Evolutionary conservation across 2,888 invertebrate genomes (phyloP).

Genomic region (Agriopis leucophaearia): DNA sequence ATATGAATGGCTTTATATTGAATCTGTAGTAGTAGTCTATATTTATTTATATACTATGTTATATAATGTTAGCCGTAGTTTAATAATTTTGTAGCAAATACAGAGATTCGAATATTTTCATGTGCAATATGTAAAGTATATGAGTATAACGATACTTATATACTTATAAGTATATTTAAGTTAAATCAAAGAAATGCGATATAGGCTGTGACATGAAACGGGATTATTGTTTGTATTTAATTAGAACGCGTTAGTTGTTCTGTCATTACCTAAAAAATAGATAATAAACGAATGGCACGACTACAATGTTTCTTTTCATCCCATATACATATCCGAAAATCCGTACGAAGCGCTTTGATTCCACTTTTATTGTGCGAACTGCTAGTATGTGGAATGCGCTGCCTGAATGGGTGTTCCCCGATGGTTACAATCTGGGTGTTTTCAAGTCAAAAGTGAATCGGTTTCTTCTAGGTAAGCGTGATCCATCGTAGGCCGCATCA

Average conservation of each 20-base stretch:
- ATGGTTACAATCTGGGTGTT: too few relatives aligned
- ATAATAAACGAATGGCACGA: slow-evolving; percentile 24
- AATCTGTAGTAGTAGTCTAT: too few relatives aligned
- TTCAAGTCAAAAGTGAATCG: too few relatives aligned
- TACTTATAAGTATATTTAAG: not conserved
- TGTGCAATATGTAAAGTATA: slow-evolving; percentile 2
- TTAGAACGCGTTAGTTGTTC: not conserved
- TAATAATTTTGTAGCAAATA: not conserved
- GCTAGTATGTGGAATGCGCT: too few relatives aligned
- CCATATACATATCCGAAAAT: not conserved
- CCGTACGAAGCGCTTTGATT: too few relatives aligned
- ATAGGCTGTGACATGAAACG: slow-evolving; percentile 24
- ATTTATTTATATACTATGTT: not conserved
- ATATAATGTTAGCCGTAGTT: not conserved
- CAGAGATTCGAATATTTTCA: not conserved
- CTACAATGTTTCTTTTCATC: not conserved
- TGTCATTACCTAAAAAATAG: slow-evolving; percentile 16
- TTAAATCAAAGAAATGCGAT: slow-evolving; percentile 8
- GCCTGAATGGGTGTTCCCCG: too few relatives aligned
- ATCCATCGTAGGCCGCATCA: too few relatives aligned
- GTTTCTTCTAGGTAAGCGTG: too few relatives aligned
- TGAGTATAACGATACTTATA: not conserved
- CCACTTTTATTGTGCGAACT: too few relatives aligned
- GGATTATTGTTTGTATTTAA: not conserved
- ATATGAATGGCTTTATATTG: too few relatives aligned